Conservation (phyloP, 2,113 vertebrate genomes). For the Ageneiosus marmoratus region DNA sequence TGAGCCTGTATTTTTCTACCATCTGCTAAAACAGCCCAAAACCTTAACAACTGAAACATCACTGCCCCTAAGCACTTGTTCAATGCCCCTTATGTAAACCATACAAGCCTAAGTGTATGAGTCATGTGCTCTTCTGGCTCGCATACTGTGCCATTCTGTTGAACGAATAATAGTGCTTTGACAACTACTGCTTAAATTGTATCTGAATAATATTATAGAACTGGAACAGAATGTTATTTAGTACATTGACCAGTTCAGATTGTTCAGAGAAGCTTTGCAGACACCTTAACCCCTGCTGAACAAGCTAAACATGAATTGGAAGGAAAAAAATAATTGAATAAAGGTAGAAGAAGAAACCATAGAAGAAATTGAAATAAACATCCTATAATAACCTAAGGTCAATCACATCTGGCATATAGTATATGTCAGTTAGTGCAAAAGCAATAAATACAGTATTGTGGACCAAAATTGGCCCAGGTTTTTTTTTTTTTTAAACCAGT, state of each 20-base stretch:
- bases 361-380: neutral
- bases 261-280: neutral
- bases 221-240: neutral
- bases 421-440: neutral
- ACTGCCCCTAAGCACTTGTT: neutral
- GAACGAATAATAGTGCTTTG: neutral
- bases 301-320: neutral
- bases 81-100: neutral
- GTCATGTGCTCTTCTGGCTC: neutral
- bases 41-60: neutral
- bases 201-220: neutral
- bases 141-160: neutral
- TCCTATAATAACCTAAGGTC: neutral
- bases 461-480: neutral
- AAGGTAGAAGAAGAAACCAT: neutral
- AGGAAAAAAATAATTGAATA: neutral
- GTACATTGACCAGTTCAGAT: neutral
- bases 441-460: neutral
- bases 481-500: neutral
- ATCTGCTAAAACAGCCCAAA: neutral
- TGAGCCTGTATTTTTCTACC: neutral
- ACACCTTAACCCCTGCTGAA: neutral
- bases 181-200: neutral
- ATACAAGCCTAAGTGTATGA: neutral
- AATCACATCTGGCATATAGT: neutral